phyloP scores from a whole-genome alignment of 2,113 vertebrate genomes.

The Varanus salvator region DNA sequence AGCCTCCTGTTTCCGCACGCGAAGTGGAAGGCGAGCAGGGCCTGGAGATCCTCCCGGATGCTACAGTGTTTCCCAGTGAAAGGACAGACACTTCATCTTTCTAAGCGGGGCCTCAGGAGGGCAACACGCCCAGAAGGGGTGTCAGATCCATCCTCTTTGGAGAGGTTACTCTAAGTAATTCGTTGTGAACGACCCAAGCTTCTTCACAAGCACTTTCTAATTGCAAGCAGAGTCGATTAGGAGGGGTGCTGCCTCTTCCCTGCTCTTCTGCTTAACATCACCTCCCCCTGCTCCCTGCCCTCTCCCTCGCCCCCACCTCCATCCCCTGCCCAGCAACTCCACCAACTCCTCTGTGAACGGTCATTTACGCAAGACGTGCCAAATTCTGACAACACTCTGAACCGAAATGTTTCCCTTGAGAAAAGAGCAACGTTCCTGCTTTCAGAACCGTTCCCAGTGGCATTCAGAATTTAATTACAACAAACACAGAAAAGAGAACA shows the following conservation, averaged over 20 bases:
- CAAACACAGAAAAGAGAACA: neutral
- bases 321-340: neutral
- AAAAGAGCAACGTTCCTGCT: neutral
- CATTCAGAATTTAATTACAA: neutral
- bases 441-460: neutral
- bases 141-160: neutral
- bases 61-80: rapidly evolving
- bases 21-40: neutral
- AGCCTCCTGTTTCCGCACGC: neutral
- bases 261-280: neutral
- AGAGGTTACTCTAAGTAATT: neutral
- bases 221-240: neutral
- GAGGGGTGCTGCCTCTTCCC: neutral
- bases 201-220: neutral
- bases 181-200: neutral
- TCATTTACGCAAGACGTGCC: neutral
- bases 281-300: no score
- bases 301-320: neutral
- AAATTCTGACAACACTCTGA: neutral
- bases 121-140: neutral
- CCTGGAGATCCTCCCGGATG: neutral
- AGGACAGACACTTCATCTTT: neutral
- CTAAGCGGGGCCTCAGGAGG: neutral
- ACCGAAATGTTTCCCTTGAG: neutral
- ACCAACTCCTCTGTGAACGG: neutral